Percentiles rank a stretch among this genome's conserved stretches.
These are phyloP conservation scores for Habroteleia sp. DNA, from an alignment of 2,888 invertebrate genomes.

Conservation along the genomic window DNA sequence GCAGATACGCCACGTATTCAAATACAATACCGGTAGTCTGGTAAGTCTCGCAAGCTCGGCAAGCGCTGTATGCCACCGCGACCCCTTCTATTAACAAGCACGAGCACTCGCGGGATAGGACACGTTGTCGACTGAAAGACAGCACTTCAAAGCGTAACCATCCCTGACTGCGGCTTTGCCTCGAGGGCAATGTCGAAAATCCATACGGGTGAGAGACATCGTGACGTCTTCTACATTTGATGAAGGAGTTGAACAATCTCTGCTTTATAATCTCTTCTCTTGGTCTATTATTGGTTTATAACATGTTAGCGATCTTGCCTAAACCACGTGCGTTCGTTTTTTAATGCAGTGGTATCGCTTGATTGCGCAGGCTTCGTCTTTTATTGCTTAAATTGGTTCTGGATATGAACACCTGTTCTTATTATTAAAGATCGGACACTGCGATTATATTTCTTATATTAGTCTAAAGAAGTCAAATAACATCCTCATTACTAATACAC, in stretches of 20 bases:
- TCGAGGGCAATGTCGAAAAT: constrained; percentile 65
- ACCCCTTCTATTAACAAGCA: constrained; percentile 78
- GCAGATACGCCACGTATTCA: constrained; percentile 79
- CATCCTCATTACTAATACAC: constrained; percentile 25
- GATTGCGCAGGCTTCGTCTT: background rate
- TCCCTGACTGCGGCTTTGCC: constrained; percentile 62
- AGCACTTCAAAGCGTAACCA: constrained; percentile 67
- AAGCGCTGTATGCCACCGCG: constrained; percentile 62
- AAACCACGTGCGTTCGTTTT: constrained; percentile 10
- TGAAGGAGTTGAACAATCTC: constrained; percentile 75
- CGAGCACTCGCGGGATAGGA: constrained; percentile 71
- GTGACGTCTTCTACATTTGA: constrained; percentile 66
- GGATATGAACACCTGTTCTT: background rate
- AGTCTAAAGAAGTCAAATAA: constrained; percentile 2
- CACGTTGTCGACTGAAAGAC: constrained; percentile 65
- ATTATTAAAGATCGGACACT: constrained; percentile 11
- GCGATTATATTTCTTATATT: background rate
- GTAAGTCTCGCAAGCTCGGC: constrained; percentile 68
- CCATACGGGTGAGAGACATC: constrained; percentile 52
- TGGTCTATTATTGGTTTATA: constrained; percentile 40
- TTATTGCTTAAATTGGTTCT: background rate
- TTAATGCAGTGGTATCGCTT: background rate
- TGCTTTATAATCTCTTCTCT: constrained; percentile 75
- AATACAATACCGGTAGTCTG: constrained; percentile 77
- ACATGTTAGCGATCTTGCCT: constrained; percentile 36